Conservation (phyloP, 2,113 vertebrate species). For the Psilopogon haemacephalus region DNA sequence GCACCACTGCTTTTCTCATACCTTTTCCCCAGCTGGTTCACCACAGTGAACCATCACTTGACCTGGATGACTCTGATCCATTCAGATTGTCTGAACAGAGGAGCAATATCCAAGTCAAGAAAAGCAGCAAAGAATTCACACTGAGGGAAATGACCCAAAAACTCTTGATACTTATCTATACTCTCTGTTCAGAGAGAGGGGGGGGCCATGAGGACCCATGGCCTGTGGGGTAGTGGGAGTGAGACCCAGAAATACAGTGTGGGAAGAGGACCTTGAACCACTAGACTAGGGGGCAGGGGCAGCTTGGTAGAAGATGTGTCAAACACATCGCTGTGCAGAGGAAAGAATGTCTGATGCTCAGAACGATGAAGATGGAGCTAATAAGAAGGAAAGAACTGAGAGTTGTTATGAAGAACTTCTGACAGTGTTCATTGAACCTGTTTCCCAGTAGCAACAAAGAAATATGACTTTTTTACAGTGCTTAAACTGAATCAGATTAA, state of each 20-base stretch:
- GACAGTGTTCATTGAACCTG: neutral
- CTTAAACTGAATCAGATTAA: neutral
- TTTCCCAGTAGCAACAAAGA: neutral
- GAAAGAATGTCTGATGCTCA: neutral
- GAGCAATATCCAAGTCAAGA: neutral
- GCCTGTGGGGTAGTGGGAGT: neutral
- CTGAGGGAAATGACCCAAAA: neutral
- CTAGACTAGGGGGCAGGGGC: neutral
- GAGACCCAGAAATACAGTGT: neutral
- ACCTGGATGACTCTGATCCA: neutral
- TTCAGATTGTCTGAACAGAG: neutral
- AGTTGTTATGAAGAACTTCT: neutral
- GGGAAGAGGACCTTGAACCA: neutral
- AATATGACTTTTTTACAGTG: neutral
- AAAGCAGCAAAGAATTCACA: rapidly evolving
- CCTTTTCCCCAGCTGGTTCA: neutral
- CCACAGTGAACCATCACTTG: neutral
- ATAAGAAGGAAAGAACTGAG: neutral
- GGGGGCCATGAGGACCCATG: neutral
- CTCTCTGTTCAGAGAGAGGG: neutral
- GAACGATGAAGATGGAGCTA: neutral
- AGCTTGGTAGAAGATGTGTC: neutral
- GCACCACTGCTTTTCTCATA: neutral
- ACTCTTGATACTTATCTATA: rapidly evolving
- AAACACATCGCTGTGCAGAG: neutral